Conservation (phyloP, 2,113 vertebrate species). For the Chiloscyllium plagiosum region DNA sequence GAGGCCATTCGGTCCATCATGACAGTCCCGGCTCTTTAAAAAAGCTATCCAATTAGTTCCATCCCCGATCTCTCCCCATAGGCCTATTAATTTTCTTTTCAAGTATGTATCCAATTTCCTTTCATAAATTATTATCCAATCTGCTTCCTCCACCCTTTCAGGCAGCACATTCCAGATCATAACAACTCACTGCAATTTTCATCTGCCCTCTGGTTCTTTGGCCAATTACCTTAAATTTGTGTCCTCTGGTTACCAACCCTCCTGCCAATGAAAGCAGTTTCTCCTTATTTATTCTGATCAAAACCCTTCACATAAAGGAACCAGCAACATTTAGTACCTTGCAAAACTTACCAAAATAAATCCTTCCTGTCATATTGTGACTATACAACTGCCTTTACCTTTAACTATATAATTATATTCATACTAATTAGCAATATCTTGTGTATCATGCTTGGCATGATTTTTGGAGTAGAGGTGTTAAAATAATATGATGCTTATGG, state of each 20-base stretch:
- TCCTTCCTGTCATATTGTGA: background rate
- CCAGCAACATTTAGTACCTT: background rate
- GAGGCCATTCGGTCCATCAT: background rate
- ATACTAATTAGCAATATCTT: background rate
- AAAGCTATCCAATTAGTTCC: background rate
- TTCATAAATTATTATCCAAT: background rate
- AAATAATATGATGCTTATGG: background rate
- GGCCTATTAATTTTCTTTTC: background rate
- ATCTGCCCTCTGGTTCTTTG: background rate
- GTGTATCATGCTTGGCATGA: background rate
- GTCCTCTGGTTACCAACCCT: background rate
- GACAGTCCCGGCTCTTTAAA: background rate
- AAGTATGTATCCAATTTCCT: background rate
- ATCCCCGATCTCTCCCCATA: background rate
- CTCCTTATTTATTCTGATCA: slow-evolving; percentile 14
- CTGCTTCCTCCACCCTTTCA: background rate
- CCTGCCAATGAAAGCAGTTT: background rate
- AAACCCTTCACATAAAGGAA: background rate
- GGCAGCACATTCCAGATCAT: background rate
- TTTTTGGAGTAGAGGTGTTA: slow-evolving; percentile 25
- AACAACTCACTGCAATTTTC: background rate
- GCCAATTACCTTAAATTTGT: background rate
- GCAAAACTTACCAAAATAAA: background rate
- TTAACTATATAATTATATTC: background rate
- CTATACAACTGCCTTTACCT: background rate